Evolutionary conservation across 2,113 vertebrate species (phyloP), one percentile per base, ranked within the genome.

Genomic region (human): DNA sequence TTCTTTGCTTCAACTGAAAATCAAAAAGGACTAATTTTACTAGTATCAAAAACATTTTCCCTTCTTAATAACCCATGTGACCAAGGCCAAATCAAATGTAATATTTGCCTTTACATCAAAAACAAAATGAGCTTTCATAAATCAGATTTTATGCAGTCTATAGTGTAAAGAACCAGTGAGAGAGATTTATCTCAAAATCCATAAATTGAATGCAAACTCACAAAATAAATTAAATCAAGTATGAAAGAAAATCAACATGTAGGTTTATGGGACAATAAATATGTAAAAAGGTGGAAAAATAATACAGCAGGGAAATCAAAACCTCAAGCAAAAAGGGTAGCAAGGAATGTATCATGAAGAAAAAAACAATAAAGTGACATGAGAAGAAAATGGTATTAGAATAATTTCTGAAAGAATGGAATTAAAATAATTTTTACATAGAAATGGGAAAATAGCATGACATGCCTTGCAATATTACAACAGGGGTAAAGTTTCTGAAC

Each of bases 191-290:
- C 79, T 96, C 66, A 95, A 98, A 98, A 97, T 97, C 70, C 45
- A 98, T 98, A 98, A 97, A 97, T 90, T 97, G 82, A 98, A 97
- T 72, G 92, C 25, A 96, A 97, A 98, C 88, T 93, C 93, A 87
- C 90, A 82, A 78, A 98, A 96, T 96, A 97, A 98, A 98, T 98
- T 98, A 98, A 90, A 98, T 98, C 93, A 98, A 98, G 75, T 84
- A 98, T 83, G 96, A 98, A 97, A 92, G 96, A 98, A 98, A 98
- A 97, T 96, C 94, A 98, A 75, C 87, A 94, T 95, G 70, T 97
- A 48, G 86, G 97, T 94, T 93, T 98, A 91, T 96, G 75, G 86
- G 90, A 95, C 90, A 90, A 94, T 96, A 98, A 97, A 93, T 94
- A 97, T 92, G 85, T 89, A 70, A 98, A 98, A 92, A 98, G 98